These are phyloP conservation scores for Merops nubicus DNA, from an alignment of 2,113 vertebrate genomes.

Conservation along the genomic window DNA sequence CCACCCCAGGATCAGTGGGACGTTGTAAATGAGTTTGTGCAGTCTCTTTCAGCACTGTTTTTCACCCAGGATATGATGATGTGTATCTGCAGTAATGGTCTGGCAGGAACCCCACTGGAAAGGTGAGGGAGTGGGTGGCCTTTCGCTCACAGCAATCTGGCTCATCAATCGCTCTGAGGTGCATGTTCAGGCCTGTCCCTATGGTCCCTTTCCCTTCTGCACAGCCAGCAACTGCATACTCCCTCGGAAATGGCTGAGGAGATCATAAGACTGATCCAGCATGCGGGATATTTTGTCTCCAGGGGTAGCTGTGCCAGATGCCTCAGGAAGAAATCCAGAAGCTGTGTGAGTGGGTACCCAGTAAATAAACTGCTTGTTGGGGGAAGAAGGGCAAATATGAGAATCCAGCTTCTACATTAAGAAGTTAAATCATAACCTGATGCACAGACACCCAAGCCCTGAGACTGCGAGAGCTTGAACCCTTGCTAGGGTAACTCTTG, in stretches of 20 bases:
- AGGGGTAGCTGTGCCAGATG: not conserved
- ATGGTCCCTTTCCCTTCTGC: not conserved
- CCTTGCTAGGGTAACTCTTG: not conserved
- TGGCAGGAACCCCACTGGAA: not conserved
- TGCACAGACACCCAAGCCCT: not conserved
- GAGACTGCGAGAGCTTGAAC: not conserved
- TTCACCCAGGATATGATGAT: not conserved
- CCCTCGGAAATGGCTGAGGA: not conserved
- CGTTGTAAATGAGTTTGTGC: not conserved
- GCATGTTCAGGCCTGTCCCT: not conserved
- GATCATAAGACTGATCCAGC: fast-evolving
- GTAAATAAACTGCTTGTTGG: not conserved
- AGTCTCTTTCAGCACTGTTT: not conserved
- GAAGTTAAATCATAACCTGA: not conserved
- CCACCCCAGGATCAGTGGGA: not conserved
- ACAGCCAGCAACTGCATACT: not conserved
- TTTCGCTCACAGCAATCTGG: not conserved
- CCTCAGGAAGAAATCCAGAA: not conserved
- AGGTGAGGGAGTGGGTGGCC: not conserved
- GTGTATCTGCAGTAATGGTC: not conserved
- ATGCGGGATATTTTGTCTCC: not conserved
- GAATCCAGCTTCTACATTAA: not conserved
- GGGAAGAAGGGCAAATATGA: not conserved
- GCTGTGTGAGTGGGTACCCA: not conserved
- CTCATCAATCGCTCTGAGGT: not conserved